Evolutionary conservation across 2,113 vertebrate genomes (phyloP), one percentile per base, ranked within the genome.

Genomic region (Mohoua ochrocephala): DNA sequence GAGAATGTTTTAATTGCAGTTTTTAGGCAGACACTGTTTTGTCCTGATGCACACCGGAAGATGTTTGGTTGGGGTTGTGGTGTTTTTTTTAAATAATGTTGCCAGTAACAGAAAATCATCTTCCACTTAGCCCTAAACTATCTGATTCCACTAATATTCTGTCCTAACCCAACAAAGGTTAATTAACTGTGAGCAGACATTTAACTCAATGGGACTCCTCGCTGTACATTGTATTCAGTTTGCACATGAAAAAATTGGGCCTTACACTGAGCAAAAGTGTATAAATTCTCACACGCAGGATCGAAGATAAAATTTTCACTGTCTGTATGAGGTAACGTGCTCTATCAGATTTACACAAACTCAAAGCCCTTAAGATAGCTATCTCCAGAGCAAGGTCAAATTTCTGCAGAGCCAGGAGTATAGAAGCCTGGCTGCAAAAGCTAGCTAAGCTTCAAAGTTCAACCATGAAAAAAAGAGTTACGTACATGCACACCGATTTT

Each of bases 391-490:
- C 49, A 70, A 91, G 91, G 92, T 92, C 92, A 96, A 83, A 92
- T 84, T 86, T 90, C 83, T 91, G 93, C 92, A 96, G 77, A 96
- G 68, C 20, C 86, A 94, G 67, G 60, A 87, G 24, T 80, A 91
- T 1, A 45, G 24, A 85, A 96, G 82, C 54, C 67, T 4, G 4
- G 30, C 64, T 90, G 71, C 47, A 81, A 88, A 95, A 86, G 85
- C 79, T 35, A 94, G 56, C 60, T 86, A 87, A 94, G 75, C 88
- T 81, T 94, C 19, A 57, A 86, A 92, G 44, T 86, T 71, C 68
- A 91, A 45, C 53, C 35, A 33, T 2, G 4, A 73, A 91, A 67
- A 47, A 65, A 31, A 57, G 7, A 73, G 47, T 31, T 4, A 1
- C 10, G 19, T 53, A 94, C 24, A 54, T 12, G 6, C 39, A 84